A percentile compares a stretch with the other conserved stretches of the same genome.
phyloP scores from a whole-genome alignment of 2,797 vertebrate species.

The Decapterus maruadsi region DNA sequence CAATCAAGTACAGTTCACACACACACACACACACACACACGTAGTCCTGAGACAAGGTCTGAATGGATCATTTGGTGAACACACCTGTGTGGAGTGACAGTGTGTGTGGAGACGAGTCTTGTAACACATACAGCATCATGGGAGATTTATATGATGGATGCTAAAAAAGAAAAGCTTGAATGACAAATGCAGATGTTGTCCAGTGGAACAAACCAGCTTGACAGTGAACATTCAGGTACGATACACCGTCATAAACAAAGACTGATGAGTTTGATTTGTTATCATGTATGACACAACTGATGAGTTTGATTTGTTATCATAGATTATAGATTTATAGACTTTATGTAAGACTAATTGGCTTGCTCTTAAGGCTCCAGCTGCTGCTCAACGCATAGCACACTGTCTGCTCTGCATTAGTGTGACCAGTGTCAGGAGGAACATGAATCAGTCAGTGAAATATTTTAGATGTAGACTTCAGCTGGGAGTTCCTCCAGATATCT shows the following conservation, averaged over 20 bases:
- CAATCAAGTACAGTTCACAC: conserved; percentile 14
- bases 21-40: neutral
- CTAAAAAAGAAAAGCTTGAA: neutral
- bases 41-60: neutral
- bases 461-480: conserved; percentile 13
- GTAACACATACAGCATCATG: neutral
- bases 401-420: neutral
- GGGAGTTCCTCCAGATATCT: neutral
- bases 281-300: neutral
- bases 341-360: neutral
- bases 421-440: neutral
- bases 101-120: neutral
- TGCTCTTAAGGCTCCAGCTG: neutral
- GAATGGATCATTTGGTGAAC: neutral
- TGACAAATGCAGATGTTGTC: neutral
- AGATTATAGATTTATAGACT: neutral
- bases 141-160: neutral
- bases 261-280: neutral
- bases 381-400: neutral
- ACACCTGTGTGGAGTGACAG: neutral
- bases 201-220: neutral
- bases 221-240: neutral
- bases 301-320: neutral
- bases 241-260: neutral
- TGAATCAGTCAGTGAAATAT: neutral